Percentiles rank a stretch among this genome's conserved stretches.
phyloP scores from a whole-genome alignment of 1,140 invertebrate species.

The Paramacrobiotus metropolitanus region DNA sequence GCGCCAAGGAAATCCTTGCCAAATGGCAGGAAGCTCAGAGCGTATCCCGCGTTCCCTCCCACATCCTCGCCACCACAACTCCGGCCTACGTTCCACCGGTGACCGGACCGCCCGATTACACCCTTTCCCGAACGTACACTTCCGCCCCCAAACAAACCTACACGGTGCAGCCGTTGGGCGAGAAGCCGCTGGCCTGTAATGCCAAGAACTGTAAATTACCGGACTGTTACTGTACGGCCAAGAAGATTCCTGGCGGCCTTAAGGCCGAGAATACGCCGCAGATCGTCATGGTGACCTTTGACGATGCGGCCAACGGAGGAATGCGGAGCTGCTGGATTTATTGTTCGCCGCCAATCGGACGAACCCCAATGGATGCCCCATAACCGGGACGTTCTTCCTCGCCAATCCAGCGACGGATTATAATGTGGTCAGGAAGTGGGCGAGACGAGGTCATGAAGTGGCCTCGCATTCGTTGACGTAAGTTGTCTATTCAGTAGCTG shows the following conservation, averaged over 20 bases:
- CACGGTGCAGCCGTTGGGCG: not conserved
- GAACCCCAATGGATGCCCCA: constrained; percentile 79
- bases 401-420: constrained; percentile 91
- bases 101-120: not conserved
- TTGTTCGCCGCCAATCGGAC: constrained; percentile 49
- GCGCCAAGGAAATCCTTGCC: too few relatives aligned
- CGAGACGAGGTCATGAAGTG: constrained; percentile 75
- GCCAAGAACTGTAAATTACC: constrained; percentile 40
- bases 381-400: constrained; percentile 71
- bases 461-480: constrained; percentile 67
- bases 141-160: not conserved
- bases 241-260: constrained; percentile 49
- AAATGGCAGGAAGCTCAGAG: too few relatives aligned
- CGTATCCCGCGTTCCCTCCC: too few relatives aligned
- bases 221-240: constrained; percentile 69
- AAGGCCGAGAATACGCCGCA: constrained; percentile 46
- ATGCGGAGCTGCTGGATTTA: constrained; percentile 70
- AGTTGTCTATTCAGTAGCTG: too few relatives aligned
- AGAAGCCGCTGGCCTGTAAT: not conserved
- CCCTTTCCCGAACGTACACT: not conserved
- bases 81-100: too few relatives aligned
- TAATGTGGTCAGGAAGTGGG: constrained; percentile 65
- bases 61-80: too few relatives aligned
- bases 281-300: constrained; percentile 82
- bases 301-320: constrained; percentile 81